phyloP scores from a whole-genome alignment of 2,888 invertebrate species.

The Protonemura montana region DNA sequence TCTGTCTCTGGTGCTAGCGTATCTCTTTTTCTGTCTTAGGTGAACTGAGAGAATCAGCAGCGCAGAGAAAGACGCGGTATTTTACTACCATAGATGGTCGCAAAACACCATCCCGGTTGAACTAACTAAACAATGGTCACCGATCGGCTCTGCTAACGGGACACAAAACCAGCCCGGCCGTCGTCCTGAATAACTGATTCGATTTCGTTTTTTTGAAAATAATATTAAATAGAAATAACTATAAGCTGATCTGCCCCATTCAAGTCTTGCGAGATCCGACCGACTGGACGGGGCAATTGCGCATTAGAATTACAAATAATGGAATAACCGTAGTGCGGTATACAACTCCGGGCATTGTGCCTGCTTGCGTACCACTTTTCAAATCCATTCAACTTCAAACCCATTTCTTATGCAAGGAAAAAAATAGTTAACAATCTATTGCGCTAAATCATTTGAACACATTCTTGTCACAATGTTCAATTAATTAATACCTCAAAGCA shows the following conservation, averaged over 20 bases:
- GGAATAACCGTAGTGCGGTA: neutral
- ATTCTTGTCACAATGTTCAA: no score
- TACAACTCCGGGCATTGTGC: no score
- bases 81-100: constrained; percentile 41
- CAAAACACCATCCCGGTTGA: constrained; percentile 32
- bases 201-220: constrained; percentile 12
- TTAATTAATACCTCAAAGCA: no score
- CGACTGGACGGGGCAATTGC: no score
- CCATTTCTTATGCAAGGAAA: no score
- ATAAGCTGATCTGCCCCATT: constrained; percentile 22
- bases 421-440: no score
- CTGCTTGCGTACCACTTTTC: no score
- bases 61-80: constrained; percentile 13
- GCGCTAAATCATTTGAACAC: no score
- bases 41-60: no score
- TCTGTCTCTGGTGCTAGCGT: constrained; percentile 19
- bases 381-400: no score
- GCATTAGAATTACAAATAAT: neutral
- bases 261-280: constrained; percentile 21
- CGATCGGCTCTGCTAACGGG: constrained; percentile 16
- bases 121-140: constrained; percentile 22
- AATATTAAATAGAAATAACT: constrained; percentile 3
- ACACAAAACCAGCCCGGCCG: constrained; percentile 34
- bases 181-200: constrained; percentile 1
- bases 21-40: neutral